phyloP scores from a whole-genome alignment of 2,797 vertebrate species.

The Gallinago nigripennis region DNA sequence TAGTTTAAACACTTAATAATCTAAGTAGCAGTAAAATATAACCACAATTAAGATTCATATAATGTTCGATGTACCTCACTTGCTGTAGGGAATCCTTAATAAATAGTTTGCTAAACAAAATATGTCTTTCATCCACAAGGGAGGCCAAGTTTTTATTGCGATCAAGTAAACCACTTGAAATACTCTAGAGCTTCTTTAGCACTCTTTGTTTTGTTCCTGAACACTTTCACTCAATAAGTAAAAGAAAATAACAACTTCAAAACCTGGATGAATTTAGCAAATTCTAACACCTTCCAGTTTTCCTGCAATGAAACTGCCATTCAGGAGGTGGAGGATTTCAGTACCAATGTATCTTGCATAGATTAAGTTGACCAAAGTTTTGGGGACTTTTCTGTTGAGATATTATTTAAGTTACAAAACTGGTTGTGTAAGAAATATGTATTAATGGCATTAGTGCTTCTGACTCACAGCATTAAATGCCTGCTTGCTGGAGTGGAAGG shows the following conservation, averaged over 20 bases:
- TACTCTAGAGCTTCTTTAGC: background rate
- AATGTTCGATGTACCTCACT: conserved; percentile 52
- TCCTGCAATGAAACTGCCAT: background rate
- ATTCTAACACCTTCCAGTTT: background rate
- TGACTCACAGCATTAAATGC: background rate
- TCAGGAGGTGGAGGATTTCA: background rate
- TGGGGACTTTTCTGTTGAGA: background rate
- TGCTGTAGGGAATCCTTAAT: conserved; percentile 42
- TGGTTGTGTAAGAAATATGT: fast-evolving
- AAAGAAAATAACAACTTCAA: background rate
- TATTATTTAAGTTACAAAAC: background rate
- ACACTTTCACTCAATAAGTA: background rate
- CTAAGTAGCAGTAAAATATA: conserved; percentile 70
- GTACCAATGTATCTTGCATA: background rate
- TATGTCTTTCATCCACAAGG: background rate
- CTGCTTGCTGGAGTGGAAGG: background rate
- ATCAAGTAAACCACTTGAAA: conserved; percentile 17
- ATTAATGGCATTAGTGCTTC: background rate
- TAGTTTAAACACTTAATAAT: conserved; percentile 74
- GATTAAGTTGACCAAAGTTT: background rate
- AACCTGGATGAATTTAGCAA: background rate
- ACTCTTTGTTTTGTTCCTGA: background rate
- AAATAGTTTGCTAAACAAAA: background rate
- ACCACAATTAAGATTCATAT: conserved; percentile 67
- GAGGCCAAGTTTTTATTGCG: conserved; percentile 2